phyloP scores from a whole-genome alignment of 2,113 vertebrate genomes.

The Thryonomys swinderianus region DNA sequence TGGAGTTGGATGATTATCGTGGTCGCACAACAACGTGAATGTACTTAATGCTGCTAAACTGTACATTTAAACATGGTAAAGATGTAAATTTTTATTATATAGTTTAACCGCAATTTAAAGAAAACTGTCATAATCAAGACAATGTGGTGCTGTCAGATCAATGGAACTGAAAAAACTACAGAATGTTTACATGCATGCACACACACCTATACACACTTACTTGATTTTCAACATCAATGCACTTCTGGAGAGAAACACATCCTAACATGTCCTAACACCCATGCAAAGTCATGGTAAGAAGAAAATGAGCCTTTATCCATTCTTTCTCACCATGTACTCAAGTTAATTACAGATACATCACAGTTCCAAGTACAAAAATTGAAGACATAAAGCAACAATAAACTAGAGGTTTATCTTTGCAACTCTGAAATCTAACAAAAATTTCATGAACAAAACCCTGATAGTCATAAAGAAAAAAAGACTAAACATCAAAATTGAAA shows the following conservation, averaged over 20 bases:
- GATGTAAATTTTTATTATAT: not conserved
- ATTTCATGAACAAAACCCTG: not conserved
- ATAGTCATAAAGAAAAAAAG: not conserved
- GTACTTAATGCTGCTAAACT: not conserved
- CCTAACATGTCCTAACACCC: no score
- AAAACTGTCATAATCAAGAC: not conserved
- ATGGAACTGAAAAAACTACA: not conserved
- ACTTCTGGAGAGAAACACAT: no score
- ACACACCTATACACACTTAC: not conserved
- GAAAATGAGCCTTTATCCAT: not conserved
- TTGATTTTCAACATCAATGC: no score
- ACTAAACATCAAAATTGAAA: not conserved
- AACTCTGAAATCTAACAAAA: not conserved
- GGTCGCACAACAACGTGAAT: not conserved
- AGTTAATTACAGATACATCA: not conserved
- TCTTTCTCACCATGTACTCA: not conserved
- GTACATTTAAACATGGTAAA: not conserved
- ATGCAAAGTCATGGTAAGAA: not conserved
- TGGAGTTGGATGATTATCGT: not conserved
- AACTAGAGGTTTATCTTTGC: not conserved
- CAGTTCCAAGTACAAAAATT: not conserved
- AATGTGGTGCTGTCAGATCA: not conserved
- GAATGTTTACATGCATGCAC: not conserved
- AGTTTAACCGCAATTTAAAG: not conserved
- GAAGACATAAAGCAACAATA: constrained; percentile 19